Conservation (phyloP, 2,113 vertebrate genomes). For the Dendrocopos noguchii region DNA sequence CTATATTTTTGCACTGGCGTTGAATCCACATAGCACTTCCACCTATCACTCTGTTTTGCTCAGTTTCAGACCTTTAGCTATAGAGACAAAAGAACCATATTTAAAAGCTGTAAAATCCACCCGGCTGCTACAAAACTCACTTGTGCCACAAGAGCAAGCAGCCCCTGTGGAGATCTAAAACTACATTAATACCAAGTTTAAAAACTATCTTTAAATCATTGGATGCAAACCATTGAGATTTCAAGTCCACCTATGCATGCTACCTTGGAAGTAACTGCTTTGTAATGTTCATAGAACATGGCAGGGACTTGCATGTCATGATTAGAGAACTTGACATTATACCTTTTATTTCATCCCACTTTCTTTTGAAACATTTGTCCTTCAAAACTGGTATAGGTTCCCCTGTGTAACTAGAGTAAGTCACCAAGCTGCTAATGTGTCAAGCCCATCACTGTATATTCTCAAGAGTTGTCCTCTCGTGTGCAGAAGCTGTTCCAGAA, state of each 20-base stretch:
- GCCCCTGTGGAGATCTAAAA: background rate
- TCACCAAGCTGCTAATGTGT: background rate
- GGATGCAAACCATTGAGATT: background rate
- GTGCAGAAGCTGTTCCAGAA: background rate
- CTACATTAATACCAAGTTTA: background rate
- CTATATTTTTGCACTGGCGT: background rate
- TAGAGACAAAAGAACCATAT: background rate
- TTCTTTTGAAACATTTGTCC: background rate
- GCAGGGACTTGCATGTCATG: accelerated
- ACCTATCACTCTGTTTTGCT: background rate
- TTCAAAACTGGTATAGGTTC: background rate
- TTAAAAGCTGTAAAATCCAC: background rate
- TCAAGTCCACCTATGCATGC: background rate
- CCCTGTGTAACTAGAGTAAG: background rate
- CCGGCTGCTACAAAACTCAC: background rate
- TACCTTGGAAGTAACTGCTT: background rate
- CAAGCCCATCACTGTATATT: background rate
- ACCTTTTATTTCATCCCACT: background rate
- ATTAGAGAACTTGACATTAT: background rate
- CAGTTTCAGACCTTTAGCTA: background rate
- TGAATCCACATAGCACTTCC: background rate
- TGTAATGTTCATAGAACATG: background rate
- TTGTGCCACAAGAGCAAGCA: background rate
- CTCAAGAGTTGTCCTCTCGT: background rate
- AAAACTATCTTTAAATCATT: background rate